Evolutionary conservation across 2,113 vertebrate species (phyloP).

Genomic region (Plestiodon gilberti): DNA sequence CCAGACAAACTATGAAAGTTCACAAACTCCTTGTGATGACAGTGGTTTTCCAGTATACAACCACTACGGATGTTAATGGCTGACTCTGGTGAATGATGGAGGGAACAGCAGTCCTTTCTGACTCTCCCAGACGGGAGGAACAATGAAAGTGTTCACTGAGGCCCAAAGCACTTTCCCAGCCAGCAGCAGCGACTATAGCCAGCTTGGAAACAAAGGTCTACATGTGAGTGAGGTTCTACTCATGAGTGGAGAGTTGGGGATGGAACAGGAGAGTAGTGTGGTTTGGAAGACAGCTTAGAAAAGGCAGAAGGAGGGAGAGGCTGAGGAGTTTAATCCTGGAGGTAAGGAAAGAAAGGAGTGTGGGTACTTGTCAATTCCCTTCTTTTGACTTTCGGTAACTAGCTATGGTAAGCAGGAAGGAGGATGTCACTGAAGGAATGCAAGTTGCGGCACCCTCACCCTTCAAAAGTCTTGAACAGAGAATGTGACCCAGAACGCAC

Average conservation of each 20-base stretch:
- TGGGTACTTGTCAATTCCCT: not conserved
- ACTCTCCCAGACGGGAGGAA: not conserved
- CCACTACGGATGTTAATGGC: not conserved
- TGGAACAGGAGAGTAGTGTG: not conserved
- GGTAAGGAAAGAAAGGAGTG: not conserved
- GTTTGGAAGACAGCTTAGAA: not conserved
- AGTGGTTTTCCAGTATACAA: too few relatives aligned
- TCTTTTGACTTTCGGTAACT: not conserved
- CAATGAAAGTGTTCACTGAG: not conserved
- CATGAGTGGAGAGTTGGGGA: too few relatives aligned
- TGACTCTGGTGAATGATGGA: not conserved
- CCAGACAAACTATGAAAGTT: too few relatives aligned
- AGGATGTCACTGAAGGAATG: not conserved
- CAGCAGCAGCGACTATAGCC: not conserved
- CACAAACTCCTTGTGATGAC: too few relatives aligned
- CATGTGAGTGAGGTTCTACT: not conserved
- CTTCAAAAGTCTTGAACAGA: not conserved
- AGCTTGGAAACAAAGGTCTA: not conserved
- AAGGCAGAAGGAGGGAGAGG: not conserved
- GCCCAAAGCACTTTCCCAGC: not conserved
- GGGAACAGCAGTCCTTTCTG: not conserved
- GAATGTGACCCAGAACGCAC: not conserved
- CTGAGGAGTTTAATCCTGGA: not conserved
- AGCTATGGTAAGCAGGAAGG: not conserved
- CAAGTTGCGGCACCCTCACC: not conserved